Evolutionary conservation across 2,113 vertebrate genomes (phyloP).

Genomic region (Physeter macrocephalus): DNA sequence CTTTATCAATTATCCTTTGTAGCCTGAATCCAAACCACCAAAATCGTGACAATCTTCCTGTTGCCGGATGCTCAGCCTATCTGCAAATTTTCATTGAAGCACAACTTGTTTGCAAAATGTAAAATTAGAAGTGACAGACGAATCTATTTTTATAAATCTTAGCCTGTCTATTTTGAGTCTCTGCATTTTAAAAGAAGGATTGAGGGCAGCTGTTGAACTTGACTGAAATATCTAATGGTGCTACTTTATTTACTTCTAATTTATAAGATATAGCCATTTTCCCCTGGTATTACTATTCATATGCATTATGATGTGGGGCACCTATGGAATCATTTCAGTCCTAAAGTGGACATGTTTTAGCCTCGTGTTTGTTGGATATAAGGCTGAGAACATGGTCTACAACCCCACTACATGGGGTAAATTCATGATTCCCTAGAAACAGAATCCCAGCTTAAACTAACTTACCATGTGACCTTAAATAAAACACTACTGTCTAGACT

Average conservation of each 20-base stretch:
- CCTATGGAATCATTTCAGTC: neutral
- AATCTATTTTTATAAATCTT: conserved; percentile 75
- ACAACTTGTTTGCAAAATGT: conserved; percentile 63
- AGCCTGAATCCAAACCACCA: conserved; percentile 28
- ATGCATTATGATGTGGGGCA: neutral
- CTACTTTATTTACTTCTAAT: conserved; percentile 42
- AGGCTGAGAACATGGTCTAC: neutral
- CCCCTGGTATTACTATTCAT: neutral
- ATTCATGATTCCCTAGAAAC: conserved; percentile 16
- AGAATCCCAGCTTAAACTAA: neutral
- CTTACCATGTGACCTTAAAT: neutral
- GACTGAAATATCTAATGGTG: conserved; percentile 58
- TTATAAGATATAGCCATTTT: neutral
- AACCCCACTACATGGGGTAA: neutral
- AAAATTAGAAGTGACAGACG: conserved; percentile 75
- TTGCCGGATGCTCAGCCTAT: conserved; percentile 64
- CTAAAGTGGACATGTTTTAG: neutral
- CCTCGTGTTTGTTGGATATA: neutral
- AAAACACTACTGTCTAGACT: neutral
- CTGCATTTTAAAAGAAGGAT: conserved; percentile 63
- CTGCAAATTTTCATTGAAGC: conserved; percentile 66
- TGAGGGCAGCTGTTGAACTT: conserved; percentile 71
- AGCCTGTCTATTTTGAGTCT: conserved; percentile 67
- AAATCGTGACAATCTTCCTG: conserved; percentile 45
- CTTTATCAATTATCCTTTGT: conserved; percentile 62